These are phyloP conservation scores for Kryphioiulus occultus DNA, from an alignment of 2,888 invertebrate species.

Conservation along the genomic window DNA sequence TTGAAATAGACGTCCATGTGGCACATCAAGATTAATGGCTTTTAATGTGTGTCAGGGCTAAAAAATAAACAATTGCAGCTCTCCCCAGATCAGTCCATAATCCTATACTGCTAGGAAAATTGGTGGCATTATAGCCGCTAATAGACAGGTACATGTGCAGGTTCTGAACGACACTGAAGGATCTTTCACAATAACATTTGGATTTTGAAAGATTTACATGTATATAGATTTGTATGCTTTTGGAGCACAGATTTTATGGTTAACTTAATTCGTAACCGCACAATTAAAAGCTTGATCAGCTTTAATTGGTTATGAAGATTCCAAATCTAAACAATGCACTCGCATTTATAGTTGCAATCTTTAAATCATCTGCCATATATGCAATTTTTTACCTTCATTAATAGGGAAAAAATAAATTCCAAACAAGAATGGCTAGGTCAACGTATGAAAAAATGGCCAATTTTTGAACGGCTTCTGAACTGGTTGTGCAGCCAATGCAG, in stretches of 20 bases:
- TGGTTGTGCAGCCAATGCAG: not conserved
- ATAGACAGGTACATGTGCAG: not conserved
- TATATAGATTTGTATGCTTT: no score
- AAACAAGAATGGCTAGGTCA: conserved; percentile 3
- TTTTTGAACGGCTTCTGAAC: not conserved
- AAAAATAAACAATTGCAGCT: not conserved
- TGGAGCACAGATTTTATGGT: no score
- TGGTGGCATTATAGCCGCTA: not conserved
- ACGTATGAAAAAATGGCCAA: not conserved
- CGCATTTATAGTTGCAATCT: not conserved
- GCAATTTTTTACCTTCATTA: not conserved
- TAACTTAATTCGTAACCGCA: no score
- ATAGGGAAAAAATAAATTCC: not conserved
- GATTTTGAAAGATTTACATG: no score
- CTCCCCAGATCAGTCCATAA: not conserved
- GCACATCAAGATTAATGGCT: conserved; percentile 20
- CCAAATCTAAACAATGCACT: no score
- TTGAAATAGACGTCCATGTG: not conserved
- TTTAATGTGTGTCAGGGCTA: conserved; percentile 19
- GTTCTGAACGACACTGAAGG: not conserved
- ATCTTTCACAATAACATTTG: not conserved
- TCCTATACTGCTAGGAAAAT: not conserved
- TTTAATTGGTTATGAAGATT: no score
- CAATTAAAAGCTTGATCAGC: no score
- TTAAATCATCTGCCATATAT: not conserved